These are phyloP conservation scores for Pteronotus mesoamericanus DNA, from an alignment of 2,797 vertebrate species.

Conservation along the genomic window DNA sequence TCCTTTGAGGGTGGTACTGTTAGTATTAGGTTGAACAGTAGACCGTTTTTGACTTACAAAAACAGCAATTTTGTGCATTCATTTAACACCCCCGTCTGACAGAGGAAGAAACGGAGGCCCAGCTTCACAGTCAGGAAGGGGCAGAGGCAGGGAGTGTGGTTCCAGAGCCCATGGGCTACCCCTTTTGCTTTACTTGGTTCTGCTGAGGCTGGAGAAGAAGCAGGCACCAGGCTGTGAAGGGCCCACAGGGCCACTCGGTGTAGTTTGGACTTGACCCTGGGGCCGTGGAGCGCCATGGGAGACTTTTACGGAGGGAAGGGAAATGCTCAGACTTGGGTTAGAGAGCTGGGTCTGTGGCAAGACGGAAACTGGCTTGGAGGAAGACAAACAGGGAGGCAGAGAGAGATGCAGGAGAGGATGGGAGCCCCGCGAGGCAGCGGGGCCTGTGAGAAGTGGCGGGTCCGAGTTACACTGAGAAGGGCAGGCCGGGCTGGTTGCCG, in stretches of 20 bases:
- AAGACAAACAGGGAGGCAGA: not conserved
- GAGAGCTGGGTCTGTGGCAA: not conserved
- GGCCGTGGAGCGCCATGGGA: not conserved
- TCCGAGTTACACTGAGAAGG: not conserved
- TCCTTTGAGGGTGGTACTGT: not conserved
- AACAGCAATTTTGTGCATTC: not conserved
- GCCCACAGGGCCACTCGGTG: not conserved
- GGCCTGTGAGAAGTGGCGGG: not conserved
- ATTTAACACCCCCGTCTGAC: not conserved
- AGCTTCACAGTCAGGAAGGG: not conserved
- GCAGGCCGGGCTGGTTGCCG: not conserved
- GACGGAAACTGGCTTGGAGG: not conserved
- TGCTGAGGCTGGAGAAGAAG: not conserved
- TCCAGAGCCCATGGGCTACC: not conserved
- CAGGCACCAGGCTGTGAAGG: not conserved
- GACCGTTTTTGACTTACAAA: not conserved
- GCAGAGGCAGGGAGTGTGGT: not conserved
- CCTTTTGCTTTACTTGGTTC: not conserved
- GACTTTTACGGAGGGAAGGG: not conserved
- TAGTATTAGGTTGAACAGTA: not conserved
- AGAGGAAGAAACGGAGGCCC: not conserved
- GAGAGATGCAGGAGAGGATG: not conserved
- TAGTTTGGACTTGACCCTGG: not conserved
- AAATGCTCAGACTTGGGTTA: not conserved
- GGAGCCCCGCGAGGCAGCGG: not conserved